These are phyloP conservation scores for Polydrusus tereticollis DNA, from an alignment of 2,888 invertebrate genomes.

Conservation along the genomic window DNA sequence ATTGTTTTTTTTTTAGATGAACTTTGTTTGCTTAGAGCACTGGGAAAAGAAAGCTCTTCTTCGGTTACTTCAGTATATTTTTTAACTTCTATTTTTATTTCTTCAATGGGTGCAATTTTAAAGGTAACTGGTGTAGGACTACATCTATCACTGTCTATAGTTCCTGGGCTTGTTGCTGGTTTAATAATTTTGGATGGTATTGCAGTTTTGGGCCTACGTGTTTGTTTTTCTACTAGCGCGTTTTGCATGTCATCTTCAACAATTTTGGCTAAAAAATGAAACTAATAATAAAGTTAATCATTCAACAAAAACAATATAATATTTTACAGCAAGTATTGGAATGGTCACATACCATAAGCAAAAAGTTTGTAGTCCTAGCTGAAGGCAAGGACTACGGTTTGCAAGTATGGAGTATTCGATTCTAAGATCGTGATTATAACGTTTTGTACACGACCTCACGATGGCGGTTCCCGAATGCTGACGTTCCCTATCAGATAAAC, in stretches of 20 bases:
- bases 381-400: too few species aligned
- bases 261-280: constrained; percentile 25
- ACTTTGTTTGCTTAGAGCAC: neutral
- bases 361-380: too few species aligned
- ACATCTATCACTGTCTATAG: neutral
- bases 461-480: too few species aligned
- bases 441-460: too few species aligned
- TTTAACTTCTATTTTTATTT: constrained; percentile 39
- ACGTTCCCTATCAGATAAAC: too few species aligned
- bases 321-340: too few species aligned
- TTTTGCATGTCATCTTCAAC: neutral
- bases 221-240: neutral
- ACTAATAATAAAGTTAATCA: neutral
- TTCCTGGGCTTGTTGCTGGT: neutral
- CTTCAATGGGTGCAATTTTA: constrained; percentile 35
- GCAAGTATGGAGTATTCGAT: too few species aligned
- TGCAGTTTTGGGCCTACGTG: constrained; percentile 27
- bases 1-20: constrained; percentile 22
- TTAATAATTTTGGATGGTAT: constrained; percentile 1
- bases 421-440: too few species aligned
- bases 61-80: constrained; percentile 7
- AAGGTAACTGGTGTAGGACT: constrained; percentile 4
- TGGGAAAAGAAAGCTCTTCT: neutral
- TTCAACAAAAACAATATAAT: too few species aligned
- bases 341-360: too few species aligned